Base-by-base conservation (phyloP, 2,113 vertebrate genomes). In the Cygnus buccinator region DNA sequence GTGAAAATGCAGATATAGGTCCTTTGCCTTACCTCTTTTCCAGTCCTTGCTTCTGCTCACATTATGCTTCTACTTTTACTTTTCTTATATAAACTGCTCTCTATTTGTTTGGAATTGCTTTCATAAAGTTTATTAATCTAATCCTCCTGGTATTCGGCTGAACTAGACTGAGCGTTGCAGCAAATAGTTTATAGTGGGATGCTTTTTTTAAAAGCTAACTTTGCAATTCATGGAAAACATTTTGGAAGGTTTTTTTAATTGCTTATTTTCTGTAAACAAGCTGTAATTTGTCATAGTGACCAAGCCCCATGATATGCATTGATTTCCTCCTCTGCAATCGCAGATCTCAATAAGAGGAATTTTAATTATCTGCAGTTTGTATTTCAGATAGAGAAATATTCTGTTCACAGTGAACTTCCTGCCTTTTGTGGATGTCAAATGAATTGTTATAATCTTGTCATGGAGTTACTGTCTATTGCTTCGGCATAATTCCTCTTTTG, bases 231-330 rank as follows among this genome's bases (percentile, higher is more conserved):
- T 46, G 29, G 50, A 54, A 86, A 19, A 4, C 4, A 29, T 23
- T 57, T 79, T 46, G 28, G 28, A 28, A 35, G 11, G 3, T 6
- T 35, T 22, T 13, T 11, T 67, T 50, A 23, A 50, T 59, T 22
- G 50, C 23, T 52, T 52, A 26, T 75, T 48, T 35, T 8, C 3
- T 5, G 14, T 37, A 41, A 77, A n/a, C 7, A 63, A 48, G 37
- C 12, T 89, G 37, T 8, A 63, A 0, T 70, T 89, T 63, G 12
- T 88, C 16, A 8, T 83, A n/a, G 31, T 41, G 50, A 54, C 21
- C 44, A 3, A 0, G 26, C 7, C 19, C 6, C 19, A 6, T 5
- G 5, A 9, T 33, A 39, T 71, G 41, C 10, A n/a, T 8, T 54
- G 10, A 57, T 85, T 85, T 76, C 26, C 11, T 87, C 26, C 39